Evolutionary conservation across 1,140 invertebrate species (phyloP).

Genomic region (Holcopasites calliopsidis): DNA sequence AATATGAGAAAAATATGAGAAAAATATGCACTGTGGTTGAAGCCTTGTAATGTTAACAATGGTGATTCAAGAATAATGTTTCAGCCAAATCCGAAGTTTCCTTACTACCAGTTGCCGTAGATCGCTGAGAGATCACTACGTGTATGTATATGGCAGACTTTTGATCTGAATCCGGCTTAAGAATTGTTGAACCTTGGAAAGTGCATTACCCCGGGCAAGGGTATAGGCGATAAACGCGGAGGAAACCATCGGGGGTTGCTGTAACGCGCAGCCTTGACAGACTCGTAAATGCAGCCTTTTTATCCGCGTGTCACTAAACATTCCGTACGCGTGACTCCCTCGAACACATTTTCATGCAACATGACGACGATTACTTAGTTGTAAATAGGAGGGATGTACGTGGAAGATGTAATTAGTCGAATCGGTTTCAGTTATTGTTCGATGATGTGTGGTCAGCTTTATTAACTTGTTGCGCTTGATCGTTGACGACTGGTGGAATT

Average conservation of each 20-base stretch:
- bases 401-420: background rate
- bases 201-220: background rate
- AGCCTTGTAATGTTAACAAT: too few relatives aligned
- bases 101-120: too few relatives aligned
- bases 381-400: background rate
- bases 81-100: too few relatives aligned
- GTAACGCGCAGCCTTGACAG: slow-evolving; percentile 8
- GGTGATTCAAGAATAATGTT: too few relatives aligned
- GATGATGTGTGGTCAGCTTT: background rate
- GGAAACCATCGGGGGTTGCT: background rate
- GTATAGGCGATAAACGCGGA: background rate
- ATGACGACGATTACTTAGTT: background rate
- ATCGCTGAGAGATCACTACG: too few relatives aligned
- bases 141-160: too few relatives aligned
- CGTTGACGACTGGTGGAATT: background rate
- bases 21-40: too few relatives aligned
- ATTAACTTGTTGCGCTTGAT: background rate
- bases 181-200: slow-evolving; percentile 16
- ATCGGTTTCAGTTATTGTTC: background rate
- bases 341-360: background rate
- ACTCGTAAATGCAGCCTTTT: background rate
- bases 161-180: too few relatives aligned
- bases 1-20: too few relatives aligned
- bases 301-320: background rate
- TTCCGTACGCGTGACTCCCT: background rate